A percentile compares a stretch with the other conserved stretches of the same genome.
Conservation (phyloP, 2,888 invertebrate genomes). For the Hecatera dysodea region DNA sequence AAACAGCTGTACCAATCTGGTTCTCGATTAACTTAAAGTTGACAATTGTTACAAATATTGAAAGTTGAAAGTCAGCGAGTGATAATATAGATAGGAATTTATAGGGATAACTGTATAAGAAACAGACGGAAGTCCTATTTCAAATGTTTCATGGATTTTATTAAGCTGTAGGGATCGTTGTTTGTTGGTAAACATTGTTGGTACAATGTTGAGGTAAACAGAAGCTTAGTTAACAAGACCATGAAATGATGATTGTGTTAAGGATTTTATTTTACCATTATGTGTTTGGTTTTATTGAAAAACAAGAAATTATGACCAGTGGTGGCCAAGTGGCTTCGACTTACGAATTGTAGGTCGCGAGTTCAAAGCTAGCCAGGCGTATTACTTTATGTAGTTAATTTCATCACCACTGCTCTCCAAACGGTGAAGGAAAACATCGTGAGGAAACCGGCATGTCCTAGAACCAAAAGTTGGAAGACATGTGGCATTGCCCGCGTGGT, state of each 20-base stretch:
- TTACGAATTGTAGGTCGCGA: too few species aligned
- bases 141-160: constrained; percentile 37
- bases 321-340: too few species aligned
- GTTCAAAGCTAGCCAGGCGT: too few species aligned
- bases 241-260: not conserved
- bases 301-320: not conserved
- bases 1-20: constrained; percentile 44
- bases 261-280: not conserved
- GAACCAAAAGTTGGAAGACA: too few species aligned
- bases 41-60: constrained; percentile 52
- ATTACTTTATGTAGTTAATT: too few species aligned
- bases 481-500: too few species aligned
- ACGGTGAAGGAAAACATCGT: too few species aligned
- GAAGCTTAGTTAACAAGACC: not conserved
- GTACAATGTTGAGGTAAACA: constrained; percentile 15
- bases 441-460: too few species aligned
- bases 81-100: constrained; percentile 23
- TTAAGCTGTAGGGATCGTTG: not conserved
- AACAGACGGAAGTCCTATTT: constrained; percentile 7
- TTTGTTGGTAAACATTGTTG: constrained; percentile 21
- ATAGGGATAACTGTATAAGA: constrained; percentile 28
- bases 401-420: too few species aligned
- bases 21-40: constrained; percentile 50
- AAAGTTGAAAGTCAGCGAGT: constrained; percentile 44
- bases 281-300: not conserved